Percentiles rank a stretch among this genome's conserved stretches.
Evolutionary conservation across 2,888 invertebrate species (phyloP).

Genomic region (Fragum whitleyi): DNA sequence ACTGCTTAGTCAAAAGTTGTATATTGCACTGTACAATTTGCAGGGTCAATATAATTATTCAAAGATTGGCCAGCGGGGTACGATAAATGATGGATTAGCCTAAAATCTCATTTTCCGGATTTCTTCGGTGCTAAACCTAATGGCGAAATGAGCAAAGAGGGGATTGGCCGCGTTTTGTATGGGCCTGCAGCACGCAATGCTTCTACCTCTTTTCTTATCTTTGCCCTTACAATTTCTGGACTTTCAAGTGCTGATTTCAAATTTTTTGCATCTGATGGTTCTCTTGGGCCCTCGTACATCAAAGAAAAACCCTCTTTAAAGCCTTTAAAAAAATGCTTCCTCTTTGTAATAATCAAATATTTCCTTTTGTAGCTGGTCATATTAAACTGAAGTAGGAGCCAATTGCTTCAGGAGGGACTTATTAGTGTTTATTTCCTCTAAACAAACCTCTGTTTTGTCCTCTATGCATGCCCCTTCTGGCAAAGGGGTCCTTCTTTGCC

Average conservation of each 20-base stretch:
- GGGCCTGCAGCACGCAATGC: slow-evolving; percentile 35
- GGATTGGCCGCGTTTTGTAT: slow-evolving; percentile 17
- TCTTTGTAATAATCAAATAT: too few species aligned
- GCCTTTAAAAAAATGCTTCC: background rate
- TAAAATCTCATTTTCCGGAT: slow-evolving; percentile 24
- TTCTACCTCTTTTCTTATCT: slow-evolving; percentile 32
- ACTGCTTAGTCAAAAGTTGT: slow-evolving; percentile 19
- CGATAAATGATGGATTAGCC: slow-evolving; percentile 51
- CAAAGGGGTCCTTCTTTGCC: background rate
- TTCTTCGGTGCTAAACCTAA: slow-evolving; percentile 43
- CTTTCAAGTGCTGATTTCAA: slow-evolving; percentile 38
- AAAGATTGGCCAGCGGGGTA: slow-evolving; percentile 35
- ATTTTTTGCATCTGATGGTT: slow-evolving; percentile 34
- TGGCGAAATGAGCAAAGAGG: slow-evolving; percentile 32
- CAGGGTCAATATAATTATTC: slow-evolving; percentile 47
- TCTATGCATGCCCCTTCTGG: background rate
- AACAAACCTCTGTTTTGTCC: slow-evolving; percentile 5
- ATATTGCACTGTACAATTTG: slow-evolving; percentile 16
- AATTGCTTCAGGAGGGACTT: background rate
- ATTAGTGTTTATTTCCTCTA: background rate
- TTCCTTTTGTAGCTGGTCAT: background rate
- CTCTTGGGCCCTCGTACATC: slow-evolving; percentile 35
- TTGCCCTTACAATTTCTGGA: slow-evolving; percentile 22
- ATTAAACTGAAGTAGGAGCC: background rate
- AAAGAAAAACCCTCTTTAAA: slow-evolving; percentile 48